Percentiles rank a stretch among this genome's conserved stretches.
These are phyloP conservation scores for Coremacera marginata DNA, from an alignment of 2,888 invertebrate genomes.

Conservation along the genomic window DNA sequence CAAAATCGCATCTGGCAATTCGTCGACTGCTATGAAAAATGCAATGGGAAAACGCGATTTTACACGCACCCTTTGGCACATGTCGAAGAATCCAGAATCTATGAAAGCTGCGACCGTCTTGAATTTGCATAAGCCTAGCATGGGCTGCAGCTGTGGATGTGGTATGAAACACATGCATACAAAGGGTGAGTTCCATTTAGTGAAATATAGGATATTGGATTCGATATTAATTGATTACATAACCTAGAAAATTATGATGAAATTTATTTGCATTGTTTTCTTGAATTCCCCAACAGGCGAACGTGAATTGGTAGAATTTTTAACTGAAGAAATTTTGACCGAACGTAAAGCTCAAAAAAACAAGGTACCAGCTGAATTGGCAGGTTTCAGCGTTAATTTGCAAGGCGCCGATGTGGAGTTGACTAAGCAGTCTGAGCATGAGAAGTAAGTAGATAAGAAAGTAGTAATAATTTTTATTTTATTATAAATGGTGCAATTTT, in stretches of 20 bases:
- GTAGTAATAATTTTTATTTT: neutral
- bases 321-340: conserved; percentile 92
- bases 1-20: conserved; percentile 55
- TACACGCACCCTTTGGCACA: conserved; percentile 80
- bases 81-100: conserved; percentile 71
- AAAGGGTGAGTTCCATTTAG: conserved; percentile 73
- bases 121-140: conserved; percentile 73
- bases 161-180: conserved; percentile 77
- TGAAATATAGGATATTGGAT: neutral
- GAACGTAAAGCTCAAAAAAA: conserved; percentile 87
- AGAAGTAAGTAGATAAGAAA: conserved; percentile 67
- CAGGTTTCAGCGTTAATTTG: conserved; percentile 84
- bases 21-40: conserved; percentile 53
- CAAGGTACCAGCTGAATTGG: conserved; percentile 81
- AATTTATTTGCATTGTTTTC: conserved; percentile 39
- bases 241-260: conserved; percentile 35
- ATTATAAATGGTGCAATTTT: neutral
- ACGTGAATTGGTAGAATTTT: conserved; percentile 88
- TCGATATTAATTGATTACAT: conserved; percentile 8
- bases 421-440: conserved; percentile 78
- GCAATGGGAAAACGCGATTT: conserved; percentile 74
- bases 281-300: conserved; percentile 84
- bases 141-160: conserved; percentile 79
- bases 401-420: conserved; percentile 89
- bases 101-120: conserved; percentile 64